Base-by-base conservation (phyloP, 1,140 invertebrate species). In the Stenopsyche tienmushanensis region DNA sequence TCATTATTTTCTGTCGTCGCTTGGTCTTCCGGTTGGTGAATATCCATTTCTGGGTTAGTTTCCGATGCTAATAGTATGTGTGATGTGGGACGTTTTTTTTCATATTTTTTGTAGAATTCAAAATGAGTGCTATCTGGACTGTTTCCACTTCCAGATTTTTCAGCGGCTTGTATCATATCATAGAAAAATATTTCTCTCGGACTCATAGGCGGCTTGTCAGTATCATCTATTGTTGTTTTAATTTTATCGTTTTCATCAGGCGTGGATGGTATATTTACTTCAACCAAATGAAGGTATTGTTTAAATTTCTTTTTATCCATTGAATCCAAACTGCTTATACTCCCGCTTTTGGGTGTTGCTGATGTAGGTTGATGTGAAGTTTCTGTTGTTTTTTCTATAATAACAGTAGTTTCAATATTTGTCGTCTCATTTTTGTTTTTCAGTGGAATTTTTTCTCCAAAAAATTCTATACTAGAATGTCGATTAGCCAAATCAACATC, bases 141-240 rank as follows among this genome's bases (percentile, higher is more conserved):
- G 57, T 54, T 65, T n/a, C 41, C 60, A 15, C 25, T 63, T 10
- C 54, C 67, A 15, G 42, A 57, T 57, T 70, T 59, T 15, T 70
- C 68, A 10, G 68, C 65, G 17, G 68, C 68, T 55, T 70, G 68
- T 29, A 70, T 70, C 34, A 70, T 18, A 52, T 70, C 68, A 50
- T 66, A 66, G 34, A 70, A 70, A 45, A 70, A 70, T 66, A 70
- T 70, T 49, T 70, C 68, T n/a, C 68, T 54, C 1, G 68, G 68
- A 62, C 68, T 70, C 55, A 70, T 20, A 2, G 68, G 68, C 1
- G 68, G 53, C 10, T 70, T 70, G n/a, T 44, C 2, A 1, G 18
- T 13, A 5, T 62, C 52, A 1, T 41, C 24, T 13, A 13, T 10
- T 2, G 15, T 21, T 9, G 24, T 26, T 26, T 59, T 54, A 3